phyloP scores from a whole-genome alignment of 2,888 invertebrate species.

The Patella pellucida region DNA sequence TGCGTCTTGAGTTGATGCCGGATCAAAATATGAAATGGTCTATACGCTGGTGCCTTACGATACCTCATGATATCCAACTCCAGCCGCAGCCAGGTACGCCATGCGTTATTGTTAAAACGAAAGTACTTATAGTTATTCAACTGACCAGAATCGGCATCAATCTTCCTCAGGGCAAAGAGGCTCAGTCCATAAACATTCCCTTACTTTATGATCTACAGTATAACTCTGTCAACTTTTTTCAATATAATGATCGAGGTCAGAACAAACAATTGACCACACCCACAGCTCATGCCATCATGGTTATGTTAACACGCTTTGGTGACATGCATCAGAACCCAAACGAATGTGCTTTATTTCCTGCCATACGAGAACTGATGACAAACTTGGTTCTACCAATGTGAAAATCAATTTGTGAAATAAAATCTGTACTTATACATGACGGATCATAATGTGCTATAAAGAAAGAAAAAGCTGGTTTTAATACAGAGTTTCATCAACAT shows the following conservation, averaged over 20 bases:
- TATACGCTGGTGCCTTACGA: conserved; percentile 91
- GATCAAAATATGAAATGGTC: conserved; percentile 83
- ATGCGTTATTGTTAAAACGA: conserved; percentile 87
- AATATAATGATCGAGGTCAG: conserved; percentile 36
- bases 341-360: conserved; percentile 92
- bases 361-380: conserved; percentile 87
- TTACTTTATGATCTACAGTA: conserved; percentile 89
- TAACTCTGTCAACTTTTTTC: conserved; percentile 78
- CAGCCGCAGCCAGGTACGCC: conserved; percentile 92
- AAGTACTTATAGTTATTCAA: conserved; percentile 74
- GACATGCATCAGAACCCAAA: conserved; percentile 66
- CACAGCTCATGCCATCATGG: conserved; percentile 51
- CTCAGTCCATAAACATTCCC: conserved; percentile 85
- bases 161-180: conserved; percentile 74
- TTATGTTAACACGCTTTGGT: conserved; percentile 66
- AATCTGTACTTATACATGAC: no score
- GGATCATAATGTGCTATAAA: no score
- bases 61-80: conserved; percentile 88
- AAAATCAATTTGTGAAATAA: not conserved
- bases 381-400: conserved; percentile 84
- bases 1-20: conserved; percentile 78
- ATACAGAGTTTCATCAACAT: no score
- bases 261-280: conserved; percentile 42
- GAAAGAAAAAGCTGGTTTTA: no score
- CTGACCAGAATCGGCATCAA: conserved; percentile 78